Conservation (phyloP, 1,140 invertebrate genomes). For the Elysia chlorotica region DNA sequence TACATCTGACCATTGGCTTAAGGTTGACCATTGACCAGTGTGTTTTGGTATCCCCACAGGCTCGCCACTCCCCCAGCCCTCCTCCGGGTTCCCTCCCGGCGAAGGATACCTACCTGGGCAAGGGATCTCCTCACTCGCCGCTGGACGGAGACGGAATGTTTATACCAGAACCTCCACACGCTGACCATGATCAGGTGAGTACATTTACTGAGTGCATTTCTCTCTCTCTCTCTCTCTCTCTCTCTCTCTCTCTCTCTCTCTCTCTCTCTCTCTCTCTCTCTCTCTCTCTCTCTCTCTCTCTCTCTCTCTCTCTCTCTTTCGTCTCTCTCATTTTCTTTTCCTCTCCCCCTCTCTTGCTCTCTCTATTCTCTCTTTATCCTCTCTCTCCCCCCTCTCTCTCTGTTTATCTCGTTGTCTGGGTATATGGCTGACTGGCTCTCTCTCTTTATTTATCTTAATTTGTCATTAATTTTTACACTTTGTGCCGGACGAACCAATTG, state of each 20-base stretch:
- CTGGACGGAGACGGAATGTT: conserved; percentile 45
- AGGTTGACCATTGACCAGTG: no score
- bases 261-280: conserved; percentile 1
- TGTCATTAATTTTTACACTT: no score
- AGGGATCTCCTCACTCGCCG: conserved; percentile 28
- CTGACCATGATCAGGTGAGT: conserved; percentile 26
- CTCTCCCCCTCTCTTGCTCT: background rate
- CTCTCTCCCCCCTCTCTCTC: no score
- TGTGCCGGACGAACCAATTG: no score
- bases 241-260: conserved; percentile 11
- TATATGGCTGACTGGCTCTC: no score
- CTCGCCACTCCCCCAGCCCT: conserved; percentile 44
- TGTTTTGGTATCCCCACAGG: no score
- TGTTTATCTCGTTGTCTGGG: no score
- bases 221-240: conserved; percentile 1
- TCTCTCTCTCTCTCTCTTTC: no score
- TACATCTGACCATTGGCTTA: no score
- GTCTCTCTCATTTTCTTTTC: background rate
- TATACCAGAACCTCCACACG: conserved; percentile 45
- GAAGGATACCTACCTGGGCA: conserved; percentile 37
- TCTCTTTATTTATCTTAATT: no score
- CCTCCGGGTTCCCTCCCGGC: conserved; percentile 48
- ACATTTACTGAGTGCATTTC: background rate
- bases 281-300: conserved; percentile 6
- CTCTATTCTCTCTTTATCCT: no score